Evolutionary conservation across 2,888 invertebrate genomes (phyloP), one percentile per base, ranked within the genome.

Genomic region (Aromia moschata): DNA sequence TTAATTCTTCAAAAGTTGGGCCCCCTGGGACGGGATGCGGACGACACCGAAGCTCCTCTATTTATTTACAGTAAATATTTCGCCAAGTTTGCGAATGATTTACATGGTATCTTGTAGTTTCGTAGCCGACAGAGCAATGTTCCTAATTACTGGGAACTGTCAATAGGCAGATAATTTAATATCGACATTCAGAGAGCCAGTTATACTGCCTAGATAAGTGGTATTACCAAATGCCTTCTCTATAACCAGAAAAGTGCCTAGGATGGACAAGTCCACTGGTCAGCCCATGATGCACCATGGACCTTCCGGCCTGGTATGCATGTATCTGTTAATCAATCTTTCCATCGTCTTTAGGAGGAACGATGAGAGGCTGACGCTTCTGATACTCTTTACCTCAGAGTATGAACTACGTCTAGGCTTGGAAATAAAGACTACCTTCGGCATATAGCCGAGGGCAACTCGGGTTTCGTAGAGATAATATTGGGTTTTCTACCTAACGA

Each of bases 1-100:
- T 70, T 70, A 67, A 69, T 68, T 70, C 71, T 64, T 60, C 54
- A 60, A 67, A 67, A 64, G 57, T 67, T 62, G 46, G 20, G 43
- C 40, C 47, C 43, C 47, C 43, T 41, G 45, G 52, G 54, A n/a
- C n/a, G 53, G 64, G 54, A 56, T 57, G 56, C 38, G n/a, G 25
- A 45, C 14, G 15, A 17, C 16, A 25, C 46, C 12, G 30, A 25
- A 25, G 7, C 25, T 5, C 7, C 7, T 7, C 25, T 25, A 25
- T 25, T 25, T 25, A 25, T 25, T 25, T 25, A 25, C 3, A 25
- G 25, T 15, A 31, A 49, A 41, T 31, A 52, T 31, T 14, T n/a
- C n/a, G n/a, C 15, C 52, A 40, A 52, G 40, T 41, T 41, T 7
- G 12, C 38, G 11, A 14, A 49, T 38, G 49, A 38, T 49, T 49